Evolutionary conservation across 2,113 vertebrate species (phyloP).

Genomic region (Echinops telfairi): DNA sequence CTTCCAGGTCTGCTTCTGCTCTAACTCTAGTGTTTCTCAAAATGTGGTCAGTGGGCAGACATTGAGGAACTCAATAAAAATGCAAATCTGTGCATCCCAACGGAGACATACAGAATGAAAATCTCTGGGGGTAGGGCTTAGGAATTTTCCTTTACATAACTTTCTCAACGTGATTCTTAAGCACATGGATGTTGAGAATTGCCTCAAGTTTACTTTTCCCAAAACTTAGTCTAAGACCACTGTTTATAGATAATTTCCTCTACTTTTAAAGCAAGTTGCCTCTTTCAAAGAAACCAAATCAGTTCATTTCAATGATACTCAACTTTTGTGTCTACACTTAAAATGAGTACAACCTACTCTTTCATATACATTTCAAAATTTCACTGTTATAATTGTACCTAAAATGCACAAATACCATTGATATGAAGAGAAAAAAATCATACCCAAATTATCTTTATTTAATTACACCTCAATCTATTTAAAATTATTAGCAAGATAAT

Average conservation of each 20-base stretch:
- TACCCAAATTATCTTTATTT: slow-evolving; percentile 19
- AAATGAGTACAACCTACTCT: not conserved
- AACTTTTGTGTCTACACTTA: not conserved
- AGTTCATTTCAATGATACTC: slow-evolving; percentile 16
- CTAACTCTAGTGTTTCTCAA: slow-evolving; percentile 38
- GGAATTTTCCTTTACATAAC: slow-evolving; percentile 36
- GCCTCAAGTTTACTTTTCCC: not conserved
- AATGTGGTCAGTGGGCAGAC: not conserved
- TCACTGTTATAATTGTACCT: not conserved
- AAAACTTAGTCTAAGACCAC: not conserved
- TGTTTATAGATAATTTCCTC: not conserved
- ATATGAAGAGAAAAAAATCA: slow-evolving; percentile 14
- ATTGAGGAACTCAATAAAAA: slow-evolving; percentile 48
- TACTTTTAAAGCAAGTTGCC: slow-evolving; percentile 9
- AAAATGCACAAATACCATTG: slow-evolving; percentile 28
- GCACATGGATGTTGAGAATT: not conserved
- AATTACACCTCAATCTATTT: slow-evolving; percentile 26
- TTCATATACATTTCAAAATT: slow-evolving; percentile 11
- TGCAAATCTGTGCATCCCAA: not conserved
- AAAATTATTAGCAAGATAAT: slow-evolving; percentile 39
- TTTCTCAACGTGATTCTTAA: not conserved
- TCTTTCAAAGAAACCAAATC: slow-evolving; percentile 38
- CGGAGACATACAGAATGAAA: not conserved
- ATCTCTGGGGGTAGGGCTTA: not conserved
- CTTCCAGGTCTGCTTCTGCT: not conserved